A percentile compares a stretch with the other conserved stretches of the same genome.
Conservation (phyloP, 2,888 invertebrate genomes). For the Tipula vernalis region DNA sequence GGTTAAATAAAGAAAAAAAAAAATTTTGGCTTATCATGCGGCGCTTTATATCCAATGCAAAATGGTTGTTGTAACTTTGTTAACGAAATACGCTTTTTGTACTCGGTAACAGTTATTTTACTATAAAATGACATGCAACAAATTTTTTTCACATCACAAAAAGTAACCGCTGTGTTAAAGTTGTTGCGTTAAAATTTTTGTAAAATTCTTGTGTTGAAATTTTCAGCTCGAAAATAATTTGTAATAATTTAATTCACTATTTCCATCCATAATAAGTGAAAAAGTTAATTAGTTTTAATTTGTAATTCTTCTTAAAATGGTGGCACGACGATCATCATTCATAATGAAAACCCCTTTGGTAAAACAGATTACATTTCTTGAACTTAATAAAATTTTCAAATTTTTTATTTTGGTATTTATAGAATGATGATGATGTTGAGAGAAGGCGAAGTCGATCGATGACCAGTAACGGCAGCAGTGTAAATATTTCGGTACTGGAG, state of each 20-base stretch:
- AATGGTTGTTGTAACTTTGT: too few relatives aligned
- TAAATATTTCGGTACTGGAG: constrained; percentile 22
- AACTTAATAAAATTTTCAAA: neutral
- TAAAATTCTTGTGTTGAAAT: neutral
- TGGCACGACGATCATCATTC: neutral
- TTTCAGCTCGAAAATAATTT: too few relatives aligned
- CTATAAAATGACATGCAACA: neutral
- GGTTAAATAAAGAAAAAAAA: too few relatives aligned
- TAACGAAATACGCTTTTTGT: too few relatives aligned
- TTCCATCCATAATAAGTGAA: neutral
- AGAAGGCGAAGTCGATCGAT: constrained; percentile 36
- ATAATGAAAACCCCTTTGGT: neutral
- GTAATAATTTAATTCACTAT: too few relatives aligned
- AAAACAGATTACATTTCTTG: neutral
- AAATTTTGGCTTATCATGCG: too few relatives aligned
- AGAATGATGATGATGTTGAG: constrained; percentile 50
- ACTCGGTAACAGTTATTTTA: neutral
- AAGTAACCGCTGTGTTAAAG: neutral
- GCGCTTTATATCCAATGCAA: too few relatives aligned
- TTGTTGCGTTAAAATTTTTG: neutral
- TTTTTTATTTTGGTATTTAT: constrained; percentile 12
- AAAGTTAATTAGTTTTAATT: neutral
- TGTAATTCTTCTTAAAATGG: neutral
- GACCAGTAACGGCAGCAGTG: constrained; percentile 19
- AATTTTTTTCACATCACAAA: neutral